Percentiles rank a stretch among this genome's conserved stretches.
Conservation (phyloP, 1,140 invertebrate species). For the Batillaria attramentaria region DNA sequence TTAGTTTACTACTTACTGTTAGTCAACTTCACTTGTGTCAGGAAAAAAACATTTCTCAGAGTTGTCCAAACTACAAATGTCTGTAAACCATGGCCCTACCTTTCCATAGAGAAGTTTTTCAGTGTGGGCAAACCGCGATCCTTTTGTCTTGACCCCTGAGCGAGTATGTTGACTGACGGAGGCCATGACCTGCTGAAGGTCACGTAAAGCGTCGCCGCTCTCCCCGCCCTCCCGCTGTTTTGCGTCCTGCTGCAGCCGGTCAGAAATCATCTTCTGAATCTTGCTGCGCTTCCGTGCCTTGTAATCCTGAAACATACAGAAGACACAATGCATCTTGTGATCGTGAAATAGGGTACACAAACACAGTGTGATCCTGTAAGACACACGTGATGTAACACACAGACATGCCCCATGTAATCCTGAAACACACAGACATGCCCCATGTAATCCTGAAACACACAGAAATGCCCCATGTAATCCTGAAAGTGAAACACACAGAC, state of each 20-base stretch:
- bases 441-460: too few species aligned
- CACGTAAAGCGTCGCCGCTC: constrained; percentile 41
- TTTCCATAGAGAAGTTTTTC: constrained; percentile 72
- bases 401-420: too few species aligned
- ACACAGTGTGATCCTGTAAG: too few species aligned
- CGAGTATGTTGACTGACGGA: constrained; percentile 52
- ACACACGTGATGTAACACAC: too few species aligned
- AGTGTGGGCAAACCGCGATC: constrained; percentile 71
- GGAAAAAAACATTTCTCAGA: neutral
- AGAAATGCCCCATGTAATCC: too few species aligned
- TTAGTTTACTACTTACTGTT: neutral
- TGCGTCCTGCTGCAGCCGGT: constrained; percentile 61
- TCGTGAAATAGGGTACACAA: neutral
- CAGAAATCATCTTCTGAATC: constrained; percentile 59
- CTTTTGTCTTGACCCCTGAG: constrained; percentile 59
- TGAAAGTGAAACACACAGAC: too few species aligned
- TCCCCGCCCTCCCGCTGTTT: constrained; percentile 49
- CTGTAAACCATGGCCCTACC: too few species aligned
- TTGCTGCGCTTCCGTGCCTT: constrained; percentile 59
- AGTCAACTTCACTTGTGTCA: neutral
- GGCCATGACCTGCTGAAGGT: constrained; percentile 62
- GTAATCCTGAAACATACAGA: constrained; percentile 60
- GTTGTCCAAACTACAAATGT: too few species aligned
- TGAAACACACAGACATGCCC: too few species aligned
- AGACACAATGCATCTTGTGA: neutral